These are phyloP conservation scores for Poeciliopsis infans DNA, from an alignment of 2,797 vertebrate genomes.

Conservation along the genomic window DNA sequence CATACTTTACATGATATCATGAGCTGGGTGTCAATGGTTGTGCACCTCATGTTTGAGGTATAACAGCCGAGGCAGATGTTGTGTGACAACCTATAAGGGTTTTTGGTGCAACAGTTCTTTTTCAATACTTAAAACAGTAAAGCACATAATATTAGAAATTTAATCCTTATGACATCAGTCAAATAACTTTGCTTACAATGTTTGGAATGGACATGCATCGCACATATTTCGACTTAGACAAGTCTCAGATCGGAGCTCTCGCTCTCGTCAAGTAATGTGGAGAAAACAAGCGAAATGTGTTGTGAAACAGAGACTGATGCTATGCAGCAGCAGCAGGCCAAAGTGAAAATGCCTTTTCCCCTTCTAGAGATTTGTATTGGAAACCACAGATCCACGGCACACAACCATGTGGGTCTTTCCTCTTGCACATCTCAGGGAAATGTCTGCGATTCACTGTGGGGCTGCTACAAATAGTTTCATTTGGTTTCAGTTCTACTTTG, in stretches of 20 bases:
- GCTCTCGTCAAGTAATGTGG: constrained; percentile 60
- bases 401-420: constrained; percentile 57
- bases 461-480: constrained; percentile 44
- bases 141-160: constrained; percentile 24
- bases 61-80: constrained; percentile 67
- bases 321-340: constrained; percentile 50
- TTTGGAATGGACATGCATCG: constrained; percentile 30
- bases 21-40: constrained; percentile 67
- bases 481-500: constrained; percentile 74
- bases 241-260: constrained; percentile 37
- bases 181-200: constrained; percentile 10
- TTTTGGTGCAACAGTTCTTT: constrained; percentile 24
- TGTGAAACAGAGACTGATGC: constrained; percentile 68
- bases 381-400: constrained; percentile 68
- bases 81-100: constrained; percentile 29
- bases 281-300: constrained; percentile 64
- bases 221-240: constrained; percentile 32
- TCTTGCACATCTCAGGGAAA: constrained; percentile 56
- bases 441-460: constrained; percentile 14
- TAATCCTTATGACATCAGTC: not conserved
- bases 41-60: constrained; percentile 67
- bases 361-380: constrained; percentile 70
- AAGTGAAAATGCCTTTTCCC: constrained; percentile 67
- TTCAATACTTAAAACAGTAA: constrained; percentile 14
- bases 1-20: constrained; percentile 65